A percentile compares a stretch with the other conserved stretches of the same genome.
phyloP scores from a whole-genome alignment of 2,888 invertebrate species.

The Carpatolechia fugitivella region DNA sequence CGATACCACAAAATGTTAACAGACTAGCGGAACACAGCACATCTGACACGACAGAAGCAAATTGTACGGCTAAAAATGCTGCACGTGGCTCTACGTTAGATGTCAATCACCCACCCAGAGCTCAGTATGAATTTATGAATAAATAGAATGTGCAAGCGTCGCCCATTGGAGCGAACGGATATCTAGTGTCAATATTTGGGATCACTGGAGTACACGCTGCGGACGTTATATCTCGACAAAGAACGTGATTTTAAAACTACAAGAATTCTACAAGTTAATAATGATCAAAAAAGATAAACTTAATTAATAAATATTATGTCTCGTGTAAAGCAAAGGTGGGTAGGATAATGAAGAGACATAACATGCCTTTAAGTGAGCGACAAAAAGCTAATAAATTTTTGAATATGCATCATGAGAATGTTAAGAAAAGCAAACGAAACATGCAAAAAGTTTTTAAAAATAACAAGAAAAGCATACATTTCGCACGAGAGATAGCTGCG shows the following conservation, averaged over 20 bases:
- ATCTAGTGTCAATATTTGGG: slow-evolving; percentile 61
- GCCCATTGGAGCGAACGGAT: slow-evolving; percentile 24
- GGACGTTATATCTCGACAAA: background rate
- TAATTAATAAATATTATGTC: too few relatives aligned
- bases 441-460: background rate
- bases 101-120: background rate
- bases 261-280: too few relatives aligned
- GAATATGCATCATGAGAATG: too few relatives aligned
- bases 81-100: background rate
- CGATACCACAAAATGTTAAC: background rate
- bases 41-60: background rate
- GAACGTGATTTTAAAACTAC: background rate
- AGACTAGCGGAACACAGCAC: background rate
- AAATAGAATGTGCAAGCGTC: slow-evolving; percentile 11
- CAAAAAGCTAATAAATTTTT: too few relatives aligned
- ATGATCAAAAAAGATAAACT: too few relatives aligned
- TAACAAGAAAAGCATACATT: slow-evolving; percentile 8
- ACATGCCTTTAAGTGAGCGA: too few relatives aligned
- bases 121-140: slow-evolving; percentile 8
- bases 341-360: too few relatives aligned
- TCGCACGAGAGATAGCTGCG: background rate
- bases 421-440: too few relatives aligned
- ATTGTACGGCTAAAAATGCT: background rate
- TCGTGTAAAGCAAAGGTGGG: too few relatives aligned
- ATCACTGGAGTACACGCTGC: slow-evolving; percentile 29